Base-by-base conservation (phyloP, 2,888 invertebrate genomes). In the Mechanitis messenoides region DNA sequence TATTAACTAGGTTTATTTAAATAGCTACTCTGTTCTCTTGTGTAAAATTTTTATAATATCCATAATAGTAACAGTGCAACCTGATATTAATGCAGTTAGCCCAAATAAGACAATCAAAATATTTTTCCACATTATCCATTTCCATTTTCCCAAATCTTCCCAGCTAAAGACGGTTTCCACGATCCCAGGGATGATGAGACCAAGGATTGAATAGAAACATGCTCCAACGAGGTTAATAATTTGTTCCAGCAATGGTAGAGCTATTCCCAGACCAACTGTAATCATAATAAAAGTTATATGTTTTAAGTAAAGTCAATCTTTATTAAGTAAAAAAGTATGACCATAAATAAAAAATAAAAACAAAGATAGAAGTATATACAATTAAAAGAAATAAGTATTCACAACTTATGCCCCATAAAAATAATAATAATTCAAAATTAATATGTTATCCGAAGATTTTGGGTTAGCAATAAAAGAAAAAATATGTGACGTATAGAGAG, bases 51-150 rank as follows among this genome's bases (percentile, higher is more conserved):
- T 66, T 46, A 84, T 74, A 4, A 88, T 88, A 58, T 90, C 89
- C 69, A 80, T 70, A 69, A 90, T 73, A 2, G 90, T 87, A 1
- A 89, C 86, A 0, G 85, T 83, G 60, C 89, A 89, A 3, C 96
- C 95, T 7, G 94, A 92, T 35, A 94, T 69, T 20, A 95, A 76
- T 3, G 94, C 93, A 46, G 92, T 83, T 0, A 94, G 56, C 0
- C 95, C 91, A 66, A 95, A 91, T 0, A 91, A 2, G 0, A 91
- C 72, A 5, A 96, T 90, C 1, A 93, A 45, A 0, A 89, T 35
- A 71, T 96, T 94, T 76, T 95, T 96, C 80, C 91, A 89, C 0
- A 95, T 79, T 54, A 92, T 90, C 94, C 95, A 95, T 50, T 93
- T 92, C 66, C 84, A 90, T 60, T 73, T 81, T 0, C 96, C 95